Conservation (phyloP, 2,888 invertebrate genomes). For the Graphium colonna region DNA sequence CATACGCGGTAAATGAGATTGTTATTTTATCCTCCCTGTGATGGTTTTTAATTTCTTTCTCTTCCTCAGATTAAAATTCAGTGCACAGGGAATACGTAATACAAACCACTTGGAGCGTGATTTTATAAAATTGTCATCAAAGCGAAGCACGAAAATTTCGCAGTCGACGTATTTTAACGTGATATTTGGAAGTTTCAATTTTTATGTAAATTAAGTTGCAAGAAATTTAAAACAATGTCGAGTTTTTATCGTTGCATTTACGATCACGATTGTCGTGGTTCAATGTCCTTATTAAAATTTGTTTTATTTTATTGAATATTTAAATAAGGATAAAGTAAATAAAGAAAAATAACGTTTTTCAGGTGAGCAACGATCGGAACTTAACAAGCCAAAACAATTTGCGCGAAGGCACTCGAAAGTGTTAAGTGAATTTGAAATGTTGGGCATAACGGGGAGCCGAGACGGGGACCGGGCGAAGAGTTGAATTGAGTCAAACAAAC, state of each 20-base stretch:
- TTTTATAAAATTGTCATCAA: conserved; percentile 40
- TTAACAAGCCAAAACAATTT: conserved; percentile 56
- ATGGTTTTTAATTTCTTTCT: conserved; percentile 61
- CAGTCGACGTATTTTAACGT: conserved; percentile 3
- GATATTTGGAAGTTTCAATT: conserved; percentile 1
- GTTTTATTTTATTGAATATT: too few relatives aligned
- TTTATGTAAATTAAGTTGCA: conserved; percentile 9
- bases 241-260: too few relatives aligned
- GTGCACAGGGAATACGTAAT: conserved; percentile 51
- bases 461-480: conserved; percentile 33
- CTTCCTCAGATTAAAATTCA: conserved; percentile 52
- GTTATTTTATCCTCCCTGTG: conserved; percentile 47
- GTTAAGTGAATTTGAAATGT: conserved; percentile 65
- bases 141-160: conserved; percentile 23
- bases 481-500: conserved; percentile 68
- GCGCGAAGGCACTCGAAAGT: conserved; percentile 54
- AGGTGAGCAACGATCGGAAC: conserved; percentile 53
- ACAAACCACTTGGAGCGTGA: conserved; percentile 41
- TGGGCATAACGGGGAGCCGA: conserved; percentile 36
- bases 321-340: too few relatives aligned
- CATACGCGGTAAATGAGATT: conserved; percentile 8
- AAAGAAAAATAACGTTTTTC: conserved; percentile 56
- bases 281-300: conserved; percentile 24
- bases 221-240: conserved; percentile 25
- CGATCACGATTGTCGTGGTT: too few relatives aligned